Base-by-base conservation (phyloP, 2,113 vertebrate genomes). In the Nothoprocta pentlandii region DNA sequence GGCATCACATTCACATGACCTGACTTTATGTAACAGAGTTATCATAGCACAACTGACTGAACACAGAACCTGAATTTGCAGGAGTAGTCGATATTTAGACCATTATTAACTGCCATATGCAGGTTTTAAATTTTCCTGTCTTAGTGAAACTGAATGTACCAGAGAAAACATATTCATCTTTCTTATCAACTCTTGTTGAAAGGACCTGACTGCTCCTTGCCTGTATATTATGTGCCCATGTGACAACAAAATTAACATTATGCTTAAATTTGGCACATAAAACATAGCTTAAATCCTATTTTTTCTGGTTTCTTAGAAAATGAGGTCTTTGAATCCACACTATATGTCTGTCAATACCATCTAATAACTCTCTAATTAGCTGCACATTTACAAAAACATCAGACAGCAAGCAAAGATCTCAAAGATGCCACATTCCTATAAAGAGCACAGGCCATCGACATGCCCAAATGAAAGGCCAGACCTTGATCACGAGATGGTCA, bases 1-100 rank as follows among this genome's bases (percentile, higher is more conserved):
- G 44, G 23, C 44, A 92, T 91, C 89, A 61, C 30, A 78, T 83
- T 58, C 80, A 91, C 53, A 89, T 94, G 78, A 92, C 75, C 56
- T 93, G 71, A 73, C 21, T 91, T 95, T 91, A 95, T 56, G 30
- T 89, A 95, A 94, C 53, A 77, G 46, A 64, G 56, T 71, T 92
- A 53, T 66, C 54, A 61, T n/a, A 91, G 41, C 62, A 77, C 49
- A 95, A 91, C 6, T 81, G 53, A 80, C 73, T 89, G 70, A 95
- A 58, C 42, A 82, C 12, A 71, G 61, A 85, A 78, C 12, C 13
- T 75, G 41, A 16, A 69, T 83, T 92, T 71, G 26, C 22, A 86
- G 54, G 16, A 80, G 8, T 8, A 49, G 53, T 63, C 4, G 15
- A 39, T 56, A 23, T 85, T 82, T 77, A 80, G 78, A 77, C 16